Conservation (phyloP, 64 coral and sea anemone genomes). For the Exaiptasia diaphana region DNA sequence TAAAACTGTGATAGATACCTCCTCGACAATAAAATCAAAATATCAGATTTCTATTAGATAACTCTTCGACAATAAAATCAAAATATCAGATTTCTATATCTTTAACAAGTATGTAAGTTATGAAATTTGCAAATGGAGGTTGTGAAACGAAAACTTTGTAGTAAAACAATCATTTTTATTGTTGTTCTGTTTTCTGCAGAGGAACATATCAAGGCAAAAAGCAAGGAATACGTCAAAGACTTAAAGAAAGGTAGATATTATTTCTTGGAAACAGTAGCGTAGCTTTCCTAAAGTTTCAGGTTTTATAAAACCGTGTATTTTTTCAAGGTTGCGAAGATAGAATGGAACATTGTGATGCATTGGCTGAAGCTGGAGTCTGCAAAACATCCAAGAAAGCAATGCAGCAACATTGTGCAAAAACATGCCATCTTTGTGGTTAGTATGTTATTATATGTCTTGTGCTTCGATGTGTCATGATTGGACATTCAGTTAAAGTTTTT, state of each 20-base stretch:
- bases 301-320: not conserved
- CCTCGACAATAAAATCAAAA: too few relatives aligned
- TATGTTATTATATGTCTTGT: not conserved
- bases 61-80: too few relatives aligned
- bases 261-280: not conserved
- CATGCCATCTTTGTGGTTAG: slow-evolving; percentile 55
- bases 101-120: too few relatives aligned
- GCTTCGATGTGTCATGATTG: too few relatives aligned
- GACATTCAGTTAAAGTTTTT: too few relatives aligned
- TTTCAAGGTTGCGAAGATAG: slow-evolving; percentile 31
- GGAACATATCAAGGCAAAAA: slow-evolving; percentile 78
- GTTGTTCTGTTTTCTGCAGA: too few relatives aligned
- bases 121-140: too few relatives aligned
- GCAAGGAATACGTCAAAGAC: slow-evolving; percentile 42
- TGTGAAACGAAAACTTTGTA: too few relatives aligned
- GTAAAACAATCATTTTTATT: too few relatives aligned
- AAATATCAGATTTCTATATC: too few relatives aligned
- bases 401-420: slow-evolving; percentile 48
- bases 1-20: too few relatives aligned
- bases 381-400: slow-evolving; percentile 54
- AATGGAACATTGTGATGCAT: slow-evolving; percentile 25
- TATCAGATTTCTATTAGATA: too few relatives aligned
- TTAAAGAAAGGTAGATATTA: slow-evolving; percentile 26
- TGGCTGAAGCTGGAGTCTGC: slow-evolving; percentile 41
- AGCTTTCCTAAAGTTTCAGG: not conserved